Evolutionary conservation across 2,888 invertebrate species (phyloP), one percentile per base, ranked within the genome.

Genomic region (Leucophenga maculata): DNA sequence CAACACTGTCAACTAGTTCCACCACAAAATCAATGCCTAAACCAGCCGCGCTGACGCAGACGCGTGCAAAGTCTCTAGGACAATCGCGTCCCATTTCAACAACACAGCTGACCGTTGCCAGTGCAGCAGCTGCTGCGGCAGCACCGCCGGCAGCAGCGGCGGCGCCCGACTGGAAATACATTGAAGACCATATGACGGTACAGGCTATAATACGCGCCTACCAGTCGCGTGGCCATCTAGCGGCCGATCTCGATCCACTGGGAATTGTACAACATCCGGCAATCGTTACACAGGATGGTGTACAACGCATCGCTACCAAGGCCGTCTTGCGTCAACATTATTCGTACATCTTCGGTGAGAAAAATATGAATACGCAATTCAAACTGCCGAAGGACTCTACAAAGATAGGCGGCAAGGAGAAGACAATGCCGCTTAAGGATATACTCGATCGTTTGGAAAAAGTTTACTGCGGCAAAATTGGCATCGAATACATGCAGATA

Each of bases 401-500:
- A n/a, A 97, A 95, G 89, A 99, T 99, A 86, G 97, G 97, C 13
- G 98, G 98, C 67, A 93, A 93, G 79, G 94, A 96, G 74, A 93
- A 93, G 83, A 93, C 94, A 14, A 89, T 99, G 79, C 93, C 97
- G 0, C 90, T 99, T 31, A 92, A 95, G 74, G 98, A 99, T 88
- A 99, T 99, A 85, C 90, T 99, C 74, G 92, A 92, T 72, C 92
- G 98, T 48, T 89, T 99, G 60, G 97, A 98, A 90, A 90, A 94
- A 74, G 94, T 96, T 0, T 99, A 99, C 88, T 99, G 99, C 87
- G 93, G 95, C 77, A 96, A 96, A 88, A 98, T 99, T 83, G 99
- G 99, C 31, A 95, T 97, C 3, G 99, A 99, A 89, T 99, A 97
- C 87, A 99, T 99, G 98, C 98, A 98, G 89, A 97, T 99, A 86